Conservation (phyloP, 2,888 invertebrate genomes). For the Polydrusus cervinus region DNA sequence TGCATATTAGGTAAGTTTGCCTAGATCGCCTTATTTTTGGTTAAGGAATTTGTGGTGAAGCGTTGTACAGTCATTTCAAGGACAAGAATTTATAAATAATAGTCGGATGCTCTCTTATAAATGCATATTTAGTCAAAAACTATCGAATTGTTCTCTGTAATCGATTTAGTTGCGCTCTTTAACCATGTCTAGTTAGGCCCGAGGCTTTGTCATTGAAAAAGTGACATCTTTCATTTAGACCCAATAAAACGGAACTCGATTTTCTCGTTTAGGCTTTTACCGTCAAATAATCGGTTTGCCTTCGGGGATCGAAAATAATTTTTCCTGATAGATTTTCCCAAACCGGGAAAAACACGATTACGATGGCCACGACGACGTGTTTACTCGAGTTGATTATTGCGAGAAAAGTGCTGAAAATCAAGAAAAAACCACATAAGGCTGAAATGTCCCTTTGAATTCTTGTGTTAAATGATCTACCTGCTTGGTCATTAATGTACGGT, state of each 20-base stretch:
- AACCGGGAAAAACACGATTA: slow-evolving; percentile 33
- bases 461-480: too few species aligned
- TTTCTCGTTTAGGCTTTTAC: slow-evolving; percentile 45
- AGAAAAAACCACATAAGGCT: background rate
- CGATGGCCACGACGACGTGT: slow-evolving; percentile 25
- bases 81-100: too few species aligned
- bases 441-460: too few species aligned
- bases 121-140: too few species aligned
- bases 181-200: background rate
- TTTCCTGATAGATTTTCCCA: slow-evolving; percentile 44
- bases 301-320: slow-evolving; percentile 40
- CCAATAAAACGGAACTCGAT: slow-evolving; percentile 40
- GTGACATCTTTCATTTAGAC: slow-evolving; percentile 45
- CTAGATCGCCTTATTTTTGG: too few species aligned
- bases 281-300: slow-evolving; percentile 40
- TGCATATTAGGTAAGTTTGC: too few species aligned
- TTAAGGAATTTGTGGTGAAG: too few species aligned
- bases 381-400: slow-evolving; percentile 20
- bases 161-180: background rate
- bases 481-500: too few species aligned
- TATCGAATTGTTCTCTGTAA: too few species aligned
- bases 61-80: too few species aligned
- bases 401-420: slow-evolving; percentile 4
- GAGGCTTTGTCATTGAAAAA: slow-evolving; percentile 19
- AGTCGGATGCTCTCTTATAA: too few species aligned